These are phyloP conservation scores for Cyrtorhinus lividipennis DNA, from an alignment of 1,140 invertebrate species.

Conservation along the genomic window DNA sequence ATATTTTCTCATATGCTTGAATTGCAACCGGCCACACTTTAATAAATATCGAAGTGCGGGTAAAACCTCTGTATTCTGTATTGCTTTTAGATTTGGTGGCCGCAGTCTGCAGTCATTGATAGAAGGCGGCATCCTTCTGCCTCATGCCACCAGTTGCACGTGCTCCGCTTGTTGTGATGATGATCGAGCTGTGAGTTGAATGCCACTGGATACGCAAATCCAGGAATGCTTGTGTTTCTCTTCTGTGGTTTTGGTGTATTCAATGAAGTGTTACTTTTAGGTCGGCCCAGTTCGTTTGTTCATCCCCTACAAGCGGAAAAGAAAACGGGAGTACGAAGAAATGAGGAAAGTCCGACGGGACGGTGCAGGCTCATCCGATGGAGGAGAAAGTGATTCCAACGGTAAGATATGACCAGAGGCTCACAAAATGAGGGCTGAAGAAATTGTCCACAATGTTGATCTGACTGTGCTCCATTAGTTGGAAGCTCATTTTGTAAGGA, in stretches of 20 bases:
- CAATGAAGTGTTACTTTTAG: constrained; percentile 33
- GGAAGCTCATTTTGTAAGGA: too few species aligned
- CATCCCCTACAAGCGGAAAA: constrained; percentile 77
- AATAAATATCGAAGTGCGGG: too few species aligned
- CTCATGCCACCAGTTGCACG: constrained; percentile 86
- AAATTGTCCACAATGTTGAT: too few species aligned
- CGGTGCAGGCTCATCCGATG: constrained; percentile 21
- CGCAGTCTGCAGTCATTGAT: constrained; percentile 80
- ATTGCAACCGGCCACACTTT: too few species aligned
- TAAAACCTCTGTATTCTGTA: too few species aligned
- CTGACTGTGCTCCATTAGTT: too few species aligned
- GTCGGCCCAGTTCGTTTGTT: constrained; percentile 79
- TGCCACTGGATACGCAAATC: too few species aligned
- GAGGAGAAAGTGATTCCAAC: not conserved
- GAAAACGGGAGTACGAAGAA: constrained; percentile 46
- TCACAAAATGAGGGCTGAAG: too few species aligned
- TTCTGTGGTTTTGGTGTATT: too few species aligned
- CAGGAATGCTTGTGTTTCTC: too few species aligned
- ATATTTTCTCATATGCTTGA: too few species aligned
- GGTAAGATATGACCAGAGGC: too few species aligned
- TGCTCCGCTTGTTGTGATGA: constrained; percentile 89
- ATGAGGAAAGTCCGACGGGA: constrained; percentile 16
- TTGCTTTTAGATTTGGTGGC: constrained; percentile 65
- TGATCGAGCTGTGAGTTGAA: constrained; percentile 64
- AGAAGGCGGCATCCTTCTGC: constrained; percentile 75